Evolutionary conservation across 1,140 invertebrate genomes (phyloP).

Genomic region (Anastrepha obliqua): DNA sequence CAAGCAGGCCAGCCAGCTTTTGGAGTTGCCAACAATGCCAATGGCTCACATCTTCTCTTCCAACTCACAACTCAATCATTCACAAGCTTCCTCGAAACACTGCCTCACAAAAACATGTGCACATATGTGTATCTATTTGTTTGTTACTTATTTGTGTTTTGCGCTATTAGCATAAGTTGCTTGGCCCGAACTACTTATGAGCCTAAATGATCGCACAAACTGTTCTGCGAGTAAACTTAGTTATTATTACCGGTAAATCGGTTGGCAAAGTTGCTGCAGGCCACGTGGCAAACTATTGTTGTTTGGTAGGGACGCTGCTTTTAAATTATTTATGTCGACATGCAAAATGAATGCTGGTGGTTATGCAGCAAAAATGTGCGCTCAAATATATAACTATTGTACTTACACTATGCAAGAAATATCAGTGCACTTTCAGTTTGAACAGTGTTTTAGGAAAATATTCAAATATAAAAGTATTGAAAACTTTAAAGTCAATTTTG

Average conservation of each 20-base stretch:
- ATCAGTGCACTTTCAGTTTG: no score
- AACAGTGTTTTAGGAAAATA: no score
- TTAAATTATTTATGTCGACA: not conserved
- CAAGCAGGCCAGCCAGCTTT: not conserved
- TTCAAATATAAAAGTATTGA: no score
- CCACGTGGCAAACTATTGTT: slow-evolving; percentile 16
- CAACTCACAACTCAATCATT: not conserved
- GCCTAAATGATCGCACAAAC: slow-evolving; percentile 39
- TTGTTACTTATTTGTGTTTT: slow-evolving; percentile 25
- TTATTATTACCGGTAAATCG: slow-evolving; percentile 37
- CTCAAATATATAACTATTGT: no score
- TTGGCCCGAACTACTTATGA: slow-evolving; percentile 45
- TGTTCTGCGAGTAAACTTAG: slow-evolving; percentile 4
- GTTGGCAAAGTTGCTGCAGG: slow-evolving; percentile 23
- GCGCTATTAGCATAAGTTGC: slow-evolving; percentile 34
- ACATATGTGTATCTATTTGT: not conserved
- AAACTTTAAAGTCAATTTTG: no score
- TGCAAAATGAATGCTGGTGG: not conserved
- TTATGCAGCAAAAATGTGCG: not conserved
- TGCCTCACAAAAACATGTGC: not conserved
- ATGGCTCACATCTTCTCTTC: no score
- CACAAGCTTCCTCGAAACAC: not conserved
- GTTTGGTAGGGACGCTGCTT: not conserved
- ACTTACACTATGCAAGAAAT: no score
- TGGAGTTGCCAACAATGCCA: not conserved